Percentiles rank a stretch among this genome's conserved stretches.
These are phyloP conservation scores for Cisticola juncidis DNA, from an alignment of 2,113 vertebrate species.

Conservation along the genomic window DNA sequence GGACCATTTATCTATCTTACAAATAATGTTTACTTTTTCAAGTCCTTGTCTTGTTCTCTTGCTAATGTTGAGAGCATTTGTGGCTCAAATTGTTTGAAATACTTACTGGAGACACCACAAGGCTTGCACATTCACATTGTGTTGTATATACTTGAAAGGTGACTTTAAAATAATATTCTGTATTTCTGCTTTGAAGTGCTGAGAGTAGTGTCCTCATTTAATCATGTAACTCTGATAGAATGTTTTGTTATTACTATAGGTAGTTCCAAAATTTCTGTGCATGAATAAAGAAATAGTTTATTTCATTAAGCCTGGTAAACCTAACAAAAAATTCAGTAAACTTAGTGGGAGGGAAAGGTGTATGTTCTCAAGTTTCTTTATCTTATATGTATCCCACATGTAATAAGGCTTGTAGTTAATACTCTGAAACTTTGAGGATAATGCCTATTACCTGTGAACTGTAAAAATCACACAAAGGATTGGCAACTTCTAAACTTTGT, in stretches of 20 bases:
- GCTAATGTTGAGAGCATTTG: neutral
- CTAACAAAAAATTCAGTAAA: neutral
- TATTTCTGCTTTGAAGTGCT: neutral
- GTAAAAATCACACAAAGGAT: neutral
- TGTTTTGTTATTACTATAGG: neutral
- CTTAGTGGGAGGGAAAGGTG: rapidly evolving
- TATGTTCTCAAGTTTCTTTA: neutral
- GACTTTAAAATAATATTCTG: neutral
- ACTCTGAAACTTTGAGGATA: neutral
- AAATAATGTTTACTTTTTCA: neutral
- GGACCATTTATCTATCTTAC: neutral
- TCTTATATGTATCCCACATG: neutral
- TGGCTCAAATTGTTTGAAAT: neutral
- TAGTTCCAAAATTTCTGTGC: neutral
- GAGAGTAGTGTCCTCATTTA: neutral
- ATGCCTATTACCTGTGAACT: neutral
- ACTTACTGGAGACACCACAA: neutral
- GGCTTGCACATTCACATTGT: neutral
- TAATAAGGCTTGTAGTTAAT: neutral
- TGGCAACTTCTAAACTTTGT: neutral
- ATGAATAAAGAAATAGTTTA: neutral
- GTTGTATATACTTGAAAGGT: neutral
- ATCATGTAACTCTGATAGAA: neutral
- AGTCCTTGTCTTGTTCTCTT: neutral
- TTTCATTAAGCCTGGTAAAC: neutral